These are phyloP conservation scores for Archaeoteleia sp. DNA, from an alignment of 2,888 invertebrate species.

Conservation along the genomic window DNA sequence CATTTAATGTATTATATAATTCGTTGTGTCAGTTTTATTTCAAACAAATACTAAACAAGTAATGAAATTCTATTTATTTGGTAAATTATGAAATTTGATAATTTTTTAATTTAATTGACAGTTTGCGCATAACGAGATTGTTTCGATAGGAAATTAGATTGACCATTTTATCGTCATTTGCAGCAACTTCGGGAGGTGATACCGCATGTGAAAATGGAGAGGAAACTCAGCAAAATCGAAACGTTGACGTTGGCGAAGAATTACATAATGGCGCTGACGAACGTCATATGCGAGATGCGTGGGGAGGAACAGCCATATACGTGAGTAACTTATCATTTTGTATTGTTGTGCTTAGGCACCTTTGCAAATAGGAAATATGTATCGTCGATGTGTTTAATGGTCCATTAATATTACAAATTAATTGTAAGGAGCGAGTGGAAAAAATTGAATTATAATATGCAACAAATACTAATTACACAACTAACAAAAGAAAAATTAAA, in stretches of 20 bases:
- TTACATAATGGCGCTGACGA: constrained; percentile 88
- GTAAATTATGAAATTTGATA: no score
- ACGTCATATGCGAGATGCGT: constrained; percentile 86
- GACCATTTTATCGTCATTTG: constrained; percentile 46
- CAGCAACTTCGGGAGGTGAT: constrained; percentile 86
- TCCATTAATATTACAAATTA: constrained; percentile 39
- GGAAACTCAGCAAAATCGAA: constrained; percentile 87
- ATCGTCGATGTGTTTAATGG: background rate
- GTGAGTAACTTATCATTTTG: constrained; percentile 72
- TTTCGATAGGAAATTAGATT: background rate
- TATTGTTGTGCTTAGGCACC: constrained; percentile 28
- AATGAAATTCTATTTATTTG: no score
- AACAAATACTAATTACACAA: no score
- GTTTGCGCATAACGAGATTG: no score
- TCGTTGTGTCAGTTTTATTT: no score
- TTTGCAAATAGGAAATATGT: constrained; percentile 26
- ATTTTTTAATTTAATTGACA: no score
- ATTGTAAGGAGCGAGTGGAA: no score
- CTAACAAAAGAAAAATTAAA: no score
- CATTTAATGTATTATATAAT: no score
- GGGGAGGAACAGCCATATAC: constrained; percentile 83
- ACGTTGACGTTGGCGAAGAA: constrained; percentile 87
- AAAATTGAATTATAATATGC: no score
- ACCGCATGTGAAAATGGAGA: constrained; percentile 86
- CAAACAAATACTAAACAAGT: no score